These are phyloP conservation scores for Torymus aiolomorphi DNA, from an alignment of 2,888 invertebrate species.

Conservation along the genomic window DNA sequence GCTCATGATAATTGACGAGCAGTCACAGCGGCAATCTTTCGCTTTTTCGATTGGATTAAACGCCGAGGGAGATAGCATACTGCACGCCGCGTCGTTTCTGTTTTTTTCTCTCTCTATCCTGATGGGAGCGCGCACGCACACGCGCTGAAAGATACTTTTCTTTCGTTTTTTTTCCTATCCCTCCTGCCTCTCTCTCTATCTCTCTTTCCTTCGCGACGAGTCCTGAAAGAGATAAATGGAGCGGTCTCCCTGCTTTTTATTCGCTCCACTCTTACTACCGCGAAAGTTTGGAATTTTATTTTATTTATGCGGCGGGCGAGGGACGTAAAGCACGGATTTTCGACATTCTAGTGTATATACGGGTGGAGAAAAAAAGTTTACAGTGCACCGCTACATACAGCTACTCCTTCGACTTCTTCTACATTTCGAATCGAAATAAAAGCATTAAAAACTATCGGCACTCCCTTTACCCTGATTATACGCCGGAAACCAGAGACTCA, in stretches of 20 bases:
- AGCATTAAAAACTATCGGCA: too few species aligned
- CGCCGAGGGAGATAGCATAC: background rate
- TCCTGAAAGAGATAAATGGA: conserved; percentile 29
- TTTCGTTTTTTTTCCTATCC: conserved; percentile 16
- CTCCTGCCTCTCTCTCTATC: background rate
- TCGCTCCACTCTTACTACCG: background rate
- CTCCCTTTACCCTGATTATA: too few species aligned
- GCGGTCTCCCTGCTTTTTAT: background rate
- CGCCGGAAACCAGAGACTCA: too few species aligned
- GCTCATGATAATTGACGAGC: conserved; percentile 53
- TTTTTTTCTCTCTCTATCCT: too few species aligned
- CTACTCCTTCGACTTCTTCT: too few species aligned
- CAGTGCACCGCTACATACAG: too few species aligned
- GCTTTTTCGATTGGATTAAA: conserved; percentile 40
- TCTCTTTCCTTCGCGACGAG: too few species aligned
- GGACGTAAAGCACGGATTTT: background rate
- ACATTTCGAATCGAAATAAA: too few species aligned
- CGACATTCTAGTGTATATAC: background rate
- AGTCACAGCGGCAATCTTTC: conserved; percentile 6
- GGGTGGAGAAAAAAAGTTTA: too few species aligned
- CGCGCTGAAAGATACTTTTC: conserved; percentile 2
- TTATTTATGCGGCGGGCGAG: background rate
- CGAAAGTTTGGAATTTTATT: conserved; percentile 16
- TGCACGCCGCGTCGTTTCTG: background rate
- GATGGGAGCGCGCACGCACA: too few species aligned